Percentiles rank a stretch among this genome's conserved stretches.
phyloP scores from a whole-genome alignment of 2,113 vertebrate genomes.

The Pachycephala philippinensis region DNA sequence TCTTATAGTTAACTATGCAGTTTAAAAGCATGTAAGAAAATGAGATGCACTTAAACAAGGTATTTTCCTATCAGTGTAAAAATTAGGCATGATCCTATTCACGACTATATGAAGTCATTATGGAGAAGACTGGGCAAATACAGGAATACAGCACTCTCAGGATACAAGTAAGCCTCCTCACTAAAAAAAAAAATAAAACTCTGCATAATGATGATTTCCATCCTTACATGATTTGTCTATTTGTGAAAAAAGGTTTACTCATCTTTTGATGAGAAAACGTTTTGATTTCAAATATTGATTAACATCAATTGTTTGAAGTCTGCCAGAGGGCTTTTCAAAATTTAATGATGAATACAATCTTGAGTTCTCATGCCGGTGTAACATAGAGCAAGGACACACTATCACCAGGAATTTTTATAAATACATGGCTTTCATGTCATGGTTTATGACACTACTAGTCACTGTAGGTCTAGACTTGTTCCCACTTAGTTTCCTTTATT shows the following conservation, averaged over 20 bases:
- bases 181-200: not conserved
- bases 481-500: not conserved
- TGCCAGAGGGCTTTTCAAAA: rapidly evolving
- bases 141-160: not conserved
- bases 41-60: not conserved
- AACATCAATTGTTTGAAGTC: not conserved
- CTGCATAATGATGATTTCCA: not conserved
- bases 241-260: not conserved
- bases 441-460: not conserved
- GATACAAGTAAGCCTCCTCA: not conserved
- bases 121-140: not conserved
- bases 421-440: not conserved
- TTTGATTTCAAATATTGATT: not conserved
- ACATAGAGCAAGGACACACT: not conserved
- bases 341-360: not conserved
- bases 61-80: not conserved
- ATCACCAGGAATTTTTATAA: not conserved
- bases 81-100: not conserved
- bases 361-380: not conserved
- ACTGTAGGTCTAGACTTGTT: not conserved
- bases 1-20: not conserved
- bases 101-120: not conserved
- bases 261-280: not conserved
- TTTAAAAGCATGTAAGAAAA: not conserved
- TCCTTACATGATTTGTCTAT: not conserved